phyloP scores from a whole-genome alignment of 2,113 vertebrate species.

The Pangasianodon gigas region DNA sequence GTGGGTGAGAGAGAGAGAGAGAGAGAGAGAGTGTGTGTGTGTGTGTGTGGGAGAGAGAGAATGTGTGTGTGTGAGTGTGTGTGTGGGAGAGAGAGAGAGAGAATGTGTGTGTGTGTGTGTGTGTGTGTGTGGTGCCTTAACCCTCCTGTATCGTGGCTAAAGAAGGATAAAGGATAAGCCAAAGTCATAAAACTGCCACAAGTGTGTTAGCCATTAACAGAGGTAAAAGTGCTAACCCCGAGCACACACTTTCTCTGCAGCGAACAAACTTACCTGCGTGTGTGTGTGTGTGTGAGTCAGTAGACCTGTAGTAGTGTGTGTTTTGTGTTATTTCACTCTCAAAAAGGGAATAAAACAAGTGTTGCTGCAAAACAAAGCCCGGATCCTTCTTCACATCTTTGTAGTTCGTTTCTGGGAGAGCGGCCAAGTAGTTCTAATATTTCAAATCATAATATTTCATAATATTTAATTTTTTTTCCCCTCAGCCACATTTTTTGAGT shows the following conservation, averaged over 20 bases:
- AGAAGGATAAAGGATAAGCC: slow-evolving; percentile 46
- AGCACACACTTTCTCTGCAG: slow-evolving; percentile 29
- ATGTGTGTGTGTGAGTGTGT: not conserved
- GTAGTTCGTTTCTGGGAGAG: not conserved
- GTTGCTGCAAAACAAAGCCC: not conserved
- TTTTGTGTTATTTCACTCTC: not conserved
- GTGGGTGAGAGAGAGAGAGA: not conserved
- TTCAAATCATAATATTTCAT: slow-evolving; percentile 8
- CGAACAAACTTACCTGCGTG: not conserved
- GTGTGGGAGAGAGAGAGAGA: not conserved
- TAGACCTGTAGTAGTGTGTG: not conserved
- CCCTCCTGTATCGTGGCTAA: slow-evolving; percentile 25
- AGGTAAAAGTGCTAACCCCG: slow-evolving; percentile 11
- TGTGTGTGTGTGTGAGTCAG: not conserved
- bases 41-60: not conserved
- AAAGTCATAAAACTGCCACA: slow-evolving; percentile 53
- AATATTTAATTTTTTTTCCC: not conserved
- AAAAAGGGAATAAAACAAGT: not conserved
- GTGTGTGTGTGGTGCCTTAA: slow-evolving; percentile 24
- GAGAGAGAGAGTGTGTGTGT: not conserved
- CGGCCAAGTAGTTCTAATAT: slow-evolving; percentile 21
- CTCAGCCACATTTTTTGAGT: slow-evolving; percentile 8
- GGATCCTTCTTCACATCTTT: not conserved
- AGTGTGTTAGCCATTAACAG: slow-evolving; percentile 48
- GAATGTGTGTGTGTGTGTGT: not conserved